Conservation (phyloP, 2,113 vertebrate species). For the Xenus cinereus region DNA sequence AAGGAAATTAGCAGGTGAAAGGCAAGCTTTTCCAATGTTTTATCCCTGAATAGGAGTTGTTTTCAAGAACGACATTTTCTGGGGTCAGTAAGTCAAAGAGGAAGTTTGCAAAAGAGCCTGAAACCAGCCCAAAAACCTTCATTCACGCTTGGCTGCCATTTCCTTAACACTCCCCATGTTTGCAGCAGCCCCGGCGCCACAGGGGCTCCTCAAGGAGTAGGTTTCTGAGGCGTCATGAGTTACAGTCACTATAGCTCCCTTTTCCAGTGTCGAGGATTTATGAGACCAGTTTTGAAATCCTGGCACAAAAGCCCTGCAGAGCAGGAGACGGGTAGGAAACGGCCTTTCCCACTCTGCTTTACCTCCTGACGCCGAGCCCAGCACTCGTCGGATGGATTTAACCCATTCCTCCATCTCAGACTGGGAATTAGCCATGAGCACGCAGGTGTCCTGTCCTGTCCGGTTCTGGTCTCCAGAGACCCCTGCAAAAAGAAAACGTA, state of each 20-base stretch:
- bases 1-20: neutral
- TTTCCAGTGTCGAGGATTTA: neutral
- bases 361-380: slow-evolving; percentile 86
- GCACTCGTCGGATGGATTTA: slow-evolving; percentile 81
- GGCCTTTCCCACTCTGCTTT: neutral
- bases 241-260: accelerated
- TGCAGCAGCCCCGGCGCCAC: neutral
- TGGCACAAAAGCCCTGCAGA: neutral
- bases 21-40: neutral
- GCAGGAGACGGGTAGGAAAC: neutral
- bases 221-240: accelerated
- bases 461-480: slow-evolving; percentile 77
- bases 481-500: slow-evolving; percentile 61
- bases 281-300: neutral
- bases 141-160: neutral
- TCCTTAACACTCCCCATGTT: accelerated
- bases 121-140: neutral
- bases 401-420: slow-evolving; percentile 95
- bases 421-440: slow-evolving; percentile 94
- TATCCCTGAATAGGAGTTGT: neutral
- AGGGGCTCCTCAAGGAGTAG: accelerated
- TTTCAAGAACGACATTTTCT: neutral
- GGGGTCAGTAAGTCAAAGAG: neutral
- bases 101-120: neutral
- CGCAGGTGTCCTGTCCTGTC: slow-evolving; percentile 73